Conservation (phyloP, 1,140 invertebrate species). For the Drosophila athabasca region DNA sequence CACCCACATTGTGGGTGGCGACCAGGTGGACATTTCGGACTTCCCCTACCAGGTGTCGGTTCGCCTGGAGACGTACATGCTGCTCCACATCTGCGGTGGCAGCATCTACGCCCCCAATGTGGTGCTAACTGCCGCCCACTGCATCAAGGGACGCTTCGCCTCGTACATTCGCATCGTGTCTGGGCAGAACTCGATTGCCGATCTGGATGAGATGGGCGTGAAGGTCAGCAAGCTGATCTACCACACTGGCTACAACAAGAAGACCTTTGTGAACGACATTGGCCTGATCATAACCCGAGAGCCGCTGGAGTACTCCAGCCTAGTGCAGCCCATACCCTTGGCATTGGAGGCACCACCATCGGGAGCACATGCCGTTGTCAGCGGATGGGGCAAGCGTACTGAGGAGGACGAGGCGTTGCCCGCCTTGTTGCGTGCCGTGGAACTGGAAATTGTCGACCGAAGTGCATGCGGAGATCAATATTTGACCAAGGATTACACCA, state of each 20-base stretch:
- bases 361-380: conserved; percentile 75
- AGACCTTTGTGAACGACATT: conserved; percentile 76
- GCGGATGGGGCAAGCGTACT: conserved; percentile 84
- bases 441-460: conserved; percentile 83
- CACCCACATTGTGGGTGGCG: conserved; percentile 59
- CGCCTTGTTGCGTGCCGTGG: conserved; percentile 61
- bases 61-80: conserved; percentile 68
- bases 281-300: conserved; percentile 70
- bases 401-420: conserved; percentile 57
- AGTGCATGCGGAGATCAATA: conserved; percentile 61
- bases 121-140: conserved; percentile 86
- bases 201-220: conserved; percentile 65
- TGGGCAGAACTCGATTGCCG: conserved; percentile 69
- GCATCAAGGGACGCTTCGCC: conserved; percentile 78
- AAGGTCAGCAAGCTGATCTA: conserved; percentile 64
- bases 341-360: conserved; percentile 38
- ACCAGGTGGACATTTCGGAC: conserved; percentile 52
- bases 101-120: conserved; percentile 84
- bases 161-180: conserved; percentile 62
- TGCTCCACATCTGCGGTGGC: conserved; percentile 68
- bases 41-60: conserved; percentile 70
- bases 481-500: conserved; percentile 70
- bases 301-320: conserved; percentile 41
- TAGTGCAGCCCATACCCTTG: conserved; percentile 66
- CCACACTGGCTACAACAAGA: conserved; percentile 63